Percentiles rank a stretch among this genome's conserved stretches.
These are phyloP conservation scores for Ephydatia muelleri DNA, from an alignment of 37 sponge, comb jelly and placozoan species.

Conservation along the genomic window DNA sequence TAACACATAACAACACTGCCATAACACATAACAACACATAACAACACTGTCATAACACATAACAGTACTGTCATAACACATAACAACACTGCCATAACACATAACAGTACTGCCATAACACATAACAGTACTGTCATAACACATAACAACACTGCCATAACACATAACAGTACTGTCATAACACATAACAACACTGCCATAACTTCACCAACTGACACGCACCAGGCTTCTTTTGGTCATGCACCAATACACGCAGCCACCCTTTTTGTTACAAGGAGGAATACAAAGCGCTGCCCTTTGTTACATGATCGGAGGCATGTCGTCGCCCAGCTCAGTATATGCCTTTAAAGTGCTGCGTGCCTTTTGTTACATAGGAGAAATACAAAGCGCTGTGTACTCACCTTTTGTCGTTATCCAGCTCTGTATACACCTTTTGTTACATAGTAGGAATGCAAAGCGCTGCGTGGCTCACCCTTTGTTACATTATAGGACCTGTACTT, in stretches of 20 bases:
- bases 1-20: too few relatives aligned
- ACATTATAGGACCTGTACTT: not conserved
- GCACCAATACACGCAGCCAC: conserved; percentile 1
- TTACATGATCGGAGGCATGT: not conserved
- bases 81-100: too few relatives aligned
- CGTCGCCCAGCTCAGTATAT: conserved; percentile 1
- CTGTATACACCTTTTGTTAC: not conserved
- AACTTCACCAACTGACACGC: not conserved
- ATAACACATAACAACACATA: too few relatives aligned
- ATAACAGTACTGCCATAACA: too few relatives aligned
- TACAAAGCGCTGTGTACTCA: not conserved
- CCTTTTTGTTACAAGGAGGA: not conserved
- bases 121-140: too few relatives aligned
- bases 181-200: not conserved
- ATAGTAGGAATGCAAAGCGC: too few relatives aligned
- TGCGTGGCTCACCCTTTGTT: conserved; percentile 1
- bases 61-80: too few relatives aligned
- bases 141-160: too few relatives aligned
- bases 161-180: conserved; percentile 1
- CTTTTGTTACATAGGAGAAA: conserved; percentile 1
- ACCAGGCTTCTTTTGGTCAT: not conserved
- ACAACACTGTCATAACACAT: too few relatives aligned
- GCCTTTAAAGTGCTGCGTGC: not conserved
- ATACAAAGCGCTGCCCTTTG: not conserved
- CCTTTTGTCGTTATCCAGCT: not conserved